A percentile compares a stretch with the other conserved stretches of the same genome.
Conservation (phyloP, 2,888 invertebrate genomes). For the Trissolcus brochymenae region DNA sequence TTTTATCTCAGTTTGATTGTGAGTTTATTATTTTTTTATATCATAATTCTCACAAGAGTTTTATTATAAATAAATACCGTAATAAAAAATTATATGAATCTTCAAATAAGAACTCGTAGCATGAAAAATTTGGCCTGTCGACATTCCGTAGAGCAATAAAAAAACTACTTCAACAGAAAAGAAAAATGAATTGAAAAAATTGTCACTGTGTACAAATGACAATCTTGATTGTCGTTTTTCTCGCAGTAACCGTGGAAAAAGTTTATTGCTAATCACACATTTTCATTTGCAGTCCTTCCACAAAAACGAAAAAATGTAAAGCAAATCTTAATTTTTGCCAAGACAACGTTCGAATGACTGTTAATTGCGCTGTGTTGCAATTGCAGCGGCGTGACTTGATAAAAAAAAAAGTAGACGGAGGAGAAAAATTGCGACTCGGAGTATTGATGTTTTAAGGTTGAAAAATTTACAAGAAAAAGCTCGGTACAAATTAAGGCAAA, state of each 20-base stretch:
- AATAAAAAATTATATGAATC: no score
- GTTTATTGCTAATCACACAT: slow-evolving; percentile 36
- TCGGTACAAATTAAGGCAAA: neutral
- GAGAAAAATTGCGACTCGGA: neutral
- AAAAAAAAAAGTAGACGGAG: neutral
- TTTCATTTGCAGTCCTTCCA: slow-evolving; percentile 9
- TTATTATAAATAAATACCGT: no score
- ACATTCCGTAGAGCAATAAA: no score
- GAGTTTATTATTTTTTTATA: no score
- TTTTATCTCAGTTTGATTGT: no score
- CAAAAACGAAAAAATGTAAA: slow-evolving; percentile 11
- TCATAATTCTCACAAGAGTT: neutral
- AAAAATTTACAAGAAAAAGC: neutral
- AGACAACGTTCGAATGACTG: slow-evolving; percentile 9
- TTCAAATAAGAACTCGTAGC: no score
- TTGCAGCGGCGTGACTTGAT: neutral
- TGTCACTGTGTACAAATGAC: slow-evolving; percentile 26
- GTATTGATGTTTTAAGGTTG: neutral
- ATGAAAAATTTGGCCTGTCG: no score
- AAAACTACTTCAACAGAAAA: slow-evolving; percentile 3
- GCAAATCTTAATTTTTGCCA: slow-evolving; percentile 14
- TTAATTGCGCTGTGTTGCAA: slow-evolving; percentile 15
- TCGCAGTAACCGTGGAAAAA: slow-evolving; percentile 9
- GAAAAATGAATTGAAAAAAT: slow-evolving; percentile 37
- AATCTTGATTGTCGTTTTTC: slow-evolving; percentile 31